These are phyloP conservation scores for Hydrotaea cyrtoneurina DNA, from an alignment of 2,888 invertebrate genomes.

Conservation along the genomic window DNA sequence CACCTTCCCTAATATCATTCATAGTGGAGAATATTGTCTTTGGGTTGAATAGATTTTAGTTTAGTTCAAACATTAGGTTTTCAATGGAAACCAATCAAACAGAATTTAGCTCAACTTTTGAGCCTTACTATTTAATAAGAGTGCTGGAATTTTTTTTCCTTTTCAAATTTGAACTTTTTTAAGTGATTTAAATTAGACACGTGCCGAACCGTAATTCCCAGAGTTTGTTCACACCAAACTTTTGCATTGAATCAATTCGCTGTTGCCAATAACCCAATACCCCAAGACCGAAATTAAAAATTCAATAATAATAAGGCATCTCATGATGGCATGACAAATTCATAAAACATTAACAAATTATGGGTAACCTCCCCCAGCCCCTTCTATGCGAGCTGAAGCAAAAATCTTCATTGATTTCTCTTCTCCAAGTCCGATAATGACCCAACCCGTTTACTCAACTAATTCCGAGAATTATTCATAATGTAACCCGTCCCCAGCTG, in stretches of 20 bases:
- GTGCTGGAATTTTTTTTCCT: too few relatives aligned
- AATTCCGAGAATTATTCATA: constrained; percentile 31
- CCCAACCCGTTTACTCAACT: constrained; percentile 19
- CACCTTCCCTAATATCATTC: too few relatives aligned
- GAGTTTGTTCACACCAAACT: not conserved
- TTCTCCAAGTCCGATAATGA: not conserved
- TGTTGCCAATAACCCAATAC: not conserved
- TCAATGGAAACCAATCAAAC: too few relatives aligned
- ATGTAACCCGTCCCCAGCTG: not conserved
- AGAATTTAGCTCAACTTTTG: too few relatives aligned
- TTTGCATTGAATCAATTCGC: not conserved
- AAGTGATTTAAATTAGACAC: not conserved
- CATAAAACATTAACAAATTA: constrained; percentile 27
- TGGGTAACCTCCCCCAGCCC: not conserved
- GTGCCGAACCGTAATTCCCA: not conserved
- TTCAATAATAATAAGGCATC: not conserved
- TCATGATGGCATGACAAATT: not conserved
- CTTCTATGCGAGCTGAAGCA: not conserved
- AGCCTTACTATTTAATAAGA: too few relatives aligned
- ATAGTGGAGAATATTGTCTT: too few relatives aligned
- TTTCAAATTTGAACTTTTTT: too few relatives aligned
- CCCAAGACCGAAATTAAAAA: constrained; percentile 14
- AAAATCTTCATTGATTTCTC: constrained; percentile 6
- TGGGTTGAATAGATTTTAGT: too few relatives aligned
- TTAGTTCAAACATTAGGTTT: too few relatives aligned